Evolutionary conservation across 1,140 invertebrate species (phyloP).

Genomic region (Stegodyphus mimosarum): DNA sequence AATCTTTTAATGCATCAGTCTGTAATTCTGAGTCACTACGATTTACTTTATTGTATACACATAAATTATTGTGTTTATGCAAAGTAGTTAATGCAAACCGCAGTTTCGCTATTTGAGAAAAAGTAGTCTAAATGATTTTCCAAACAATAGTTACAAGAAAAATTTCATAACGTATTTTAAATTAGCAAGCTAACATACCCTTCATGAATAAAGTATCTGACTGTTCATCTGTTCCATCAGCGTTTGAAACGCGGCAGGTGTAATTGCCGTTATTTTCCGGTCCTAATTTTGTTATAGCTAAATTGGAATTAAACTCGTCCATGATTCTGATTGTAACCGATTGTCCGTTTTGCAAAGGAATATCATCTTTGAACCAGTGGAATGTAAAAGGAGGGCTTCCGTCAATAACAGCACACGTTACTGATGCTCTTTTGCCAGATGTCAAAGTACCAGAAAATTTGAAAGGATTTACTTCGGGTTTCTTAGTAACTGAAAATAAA

Average conservation of each 20-base stretch:
- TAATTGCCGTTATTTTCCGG: slow-evolving; percentile 62
- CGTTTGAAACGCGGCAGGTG: slow-evolving; percentile 61
- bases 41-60: no score
- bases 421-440: background rate
- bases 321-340: background rate
- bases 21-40: no score
- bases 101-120: no score
- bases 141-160: no score
- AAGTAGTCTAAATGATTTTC: no score
- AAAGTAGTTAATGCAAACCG: no score
- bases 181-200: background rate
- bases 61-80: no score
- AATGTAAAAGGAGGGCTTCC: slow-evolving; percentile 38
- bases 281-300: slow-evolving; percentile 42
- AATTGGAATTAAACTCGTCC: slow-evolving; percentile 66
- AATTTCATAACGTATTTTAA: no score
- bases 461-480: background rate
- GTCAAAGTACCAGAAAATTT: background rate
- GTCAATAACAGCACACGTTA: background rate
- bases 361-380: slow-evolving; percentile 63
- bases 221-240: slow-evolving; percentile 4
- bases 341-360: background rate
- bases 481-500: background rate
- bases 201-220: background rate
- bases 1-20: no score